Conservation (phyloP, 2,113 vertebrate species). For the Pterocles gutturalis region DNA sequence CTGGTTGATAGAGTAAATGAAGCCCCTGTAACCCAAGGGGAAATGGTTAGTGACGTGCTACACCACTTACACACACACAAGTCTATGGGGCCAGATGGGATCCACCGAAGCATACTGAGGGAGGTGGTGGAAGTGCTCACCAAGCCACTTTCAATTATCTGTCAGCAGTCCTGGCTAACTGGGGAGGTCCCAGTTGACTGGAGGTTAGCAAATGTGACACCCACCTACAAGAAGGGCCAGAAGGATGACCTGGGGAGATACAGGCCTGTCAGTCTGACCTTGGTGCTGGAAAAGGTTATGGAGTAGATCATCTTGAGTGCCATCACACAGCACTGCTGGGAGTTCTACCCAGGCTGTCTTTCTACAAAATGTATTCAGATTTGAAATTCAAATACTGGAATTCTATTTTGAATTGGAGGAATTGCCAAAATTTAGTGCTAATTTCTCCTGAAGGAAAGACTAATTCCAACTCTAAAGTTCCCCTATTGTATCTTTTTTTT, state of each 20-base stretch:
- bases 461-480: background rate
- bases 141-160: background rate
- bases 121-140: background rate
- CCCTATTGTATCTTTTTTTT: background rate
- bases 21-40: background rate
- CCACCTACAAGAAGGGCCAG: too few relatives aligned
- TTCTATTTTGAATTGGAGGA: background rate
- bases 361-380: background rate
- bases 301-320: background rate
- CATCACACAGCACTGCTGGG: background rate
- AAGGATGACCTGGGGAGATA: accelerated
- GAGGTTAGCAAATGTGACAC: background rate
- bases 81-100: background rate
- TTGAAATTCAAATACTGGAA: background rate
- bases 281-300: background rate
- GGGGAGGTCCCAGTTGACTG: background rate
- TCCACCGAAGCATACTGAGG: background rate
- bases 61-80: background rate
- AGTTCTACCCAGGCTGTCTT: background rate
- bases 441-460: background rate
- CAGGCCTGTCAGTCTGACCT: background rate
- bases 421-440: background rate
- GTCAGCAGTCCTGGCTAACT: background rate
- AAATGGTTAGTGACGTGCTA: background rate
- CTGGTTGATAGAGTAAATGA: background rate